Evolutionary conservation across 2,113 vertebrate genomes (phyloP), one percentile per base, ranked within the genome.

Genomic region (Halcyon senegalensis): DNA sequence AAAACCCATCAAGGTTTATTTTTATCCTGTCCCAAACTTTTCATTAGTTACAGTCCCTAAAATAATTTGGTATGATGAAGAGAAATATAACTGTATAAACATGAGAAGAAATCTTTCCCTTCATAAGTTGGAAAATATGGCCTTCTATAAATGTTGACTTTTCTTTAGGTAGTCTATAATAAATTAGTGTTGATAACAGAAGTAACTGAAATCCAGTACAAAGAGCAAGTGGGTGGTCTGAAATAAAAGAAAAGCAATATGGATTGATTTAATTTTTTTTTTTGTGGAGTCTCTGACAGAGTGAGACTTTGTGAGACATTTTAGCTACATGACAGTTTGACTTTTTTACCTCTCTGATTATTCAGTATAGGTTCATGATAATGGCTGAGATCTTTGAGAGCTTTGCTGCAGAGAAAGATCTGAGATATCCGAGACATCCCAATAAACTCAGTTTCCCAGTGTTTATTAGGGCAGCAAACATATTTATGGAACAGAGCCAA

Each of bases 161-260:
- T 89, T 74, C 64, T 87, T 94, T 84, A 93, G 92, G 80, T 96
- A 96, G 62, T 31, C 73, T 75, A 48, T 75, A 92, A 55, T 89
- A 95, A 89, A 94, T 94, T 62, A 68, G 11, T n/a, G 66, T 76
- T 94, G 69, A 87, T 91, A 93, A 89, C 28, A 84, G 72, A 87
- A 92, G 64, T 82, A 84, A 82, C 60, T 64, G 80, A 93, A 96
- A 93, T 84, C 46, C 58, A 62, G 58, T 72, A 62, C 55, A 87
- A 93, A 94, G 77, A 73, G 33, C 16, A 64, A 87, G 44, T 89
- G 92, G 92, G 92, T 94, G 94, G 91, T 91, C 95, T 95, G 59
- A 92, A 92, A 87, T 23, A 33, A 80, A 66, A 84, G 46, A 58
- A 80, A 66, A 62, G 48, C 25, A 80, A 31, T 84, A 63, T 56